phyloP scores from a whole-genome alignment of 1,140 invertebrate genomes.

The Eufriesea mexicana region DNA sequence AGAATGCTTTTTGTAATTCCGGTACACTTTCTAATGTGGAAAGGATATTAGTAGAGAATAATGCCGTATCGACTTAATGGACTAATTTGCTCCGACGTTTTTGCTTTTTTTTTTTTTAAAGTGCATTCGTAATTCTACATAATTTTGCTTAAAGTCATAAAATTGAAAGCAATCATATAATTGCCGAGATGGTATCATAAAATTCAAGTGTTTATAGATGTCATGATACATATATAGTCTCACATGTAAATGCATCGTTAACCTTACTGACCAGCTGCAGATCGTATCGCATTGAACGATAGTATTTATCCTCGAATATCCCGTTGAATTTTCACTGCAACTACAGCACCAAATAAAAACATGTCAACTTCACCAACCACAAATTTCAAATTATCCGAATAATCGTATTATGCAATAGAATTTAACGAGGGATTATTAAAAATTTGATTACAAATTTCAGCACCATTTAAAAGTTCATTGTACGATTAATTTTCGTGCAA shows the following conservation, averaged over 20 bases:
- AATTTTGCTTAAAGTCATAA: neutral
- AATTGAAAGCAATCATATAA: neutral
- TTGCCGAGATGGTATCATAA: neutral
- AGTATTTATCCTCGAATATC: neutral
- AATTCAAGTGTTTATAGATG: neutral
- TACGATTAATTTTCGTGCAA: neutral
- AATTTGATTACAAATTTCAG: neutral
- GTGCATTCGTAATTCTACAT: neutral
- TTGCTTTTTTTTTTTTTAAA: neutral
- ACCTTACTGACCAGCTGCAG: neutral
- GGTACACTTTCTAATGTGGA: neutral
- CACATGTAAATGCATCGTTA: slow-evolving; percentile 6
- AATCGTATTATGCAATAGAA: neutral
- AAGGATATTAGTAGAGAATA: neutral
- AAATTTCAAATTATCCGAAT: neutral
- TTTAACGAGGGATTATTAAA: neutral
- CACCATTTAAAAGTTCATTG: neutral
- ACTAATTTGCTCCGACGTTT: neutral
- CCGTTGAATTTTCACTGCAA: no score
- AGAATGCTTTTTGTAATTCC: neutral
- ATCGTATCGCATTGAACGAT: slow-evolving; percentile 2
- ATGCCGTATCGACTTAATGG: neutral
- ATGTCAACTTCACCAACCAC: neutral
- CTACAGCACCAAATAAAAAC: neutral
- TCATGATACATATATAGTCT: neutral